phyloP scores from a whole-genome alignment of 2,113 vertebrate genomes.

The Butorides virescens region DNA sequence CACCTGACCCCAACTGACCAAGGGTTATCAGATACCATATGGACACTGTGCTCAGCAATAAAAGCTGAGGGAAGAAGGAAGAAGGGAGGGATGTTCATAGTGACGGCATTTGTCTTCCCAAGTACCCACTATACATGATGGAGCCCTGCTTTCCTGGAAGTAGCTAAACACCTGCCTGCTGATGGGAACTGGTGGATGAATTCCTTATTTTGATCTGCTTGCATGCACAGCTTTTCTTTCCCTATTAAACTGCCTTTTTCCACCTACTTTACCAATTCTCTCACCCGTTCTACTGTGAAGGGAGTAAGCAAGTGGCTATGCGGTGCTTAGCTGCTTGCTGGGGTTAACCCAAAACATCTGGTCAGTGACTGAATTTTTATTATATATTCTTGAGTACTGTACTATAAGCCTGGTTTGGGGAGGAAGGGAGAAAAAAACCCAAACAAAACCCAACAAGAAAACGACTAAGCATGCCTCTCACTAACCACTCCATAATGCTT shows the following conservation, averaged over 20 bases:
- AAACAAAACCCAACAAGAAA: background rate
- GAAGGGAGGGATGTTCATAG: background rate
- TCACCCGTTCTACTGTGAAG: accelerated
- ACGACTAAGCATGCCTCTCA: background rate
- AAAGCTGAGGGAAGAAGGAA: background rate
- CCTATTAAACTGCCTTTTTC: background rate
- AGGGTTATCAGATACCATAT: accelerated
- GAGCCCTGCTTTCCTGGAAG: background rate
- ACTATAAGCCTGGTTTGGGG: background rate
- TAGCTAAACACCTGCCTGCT: background rate
- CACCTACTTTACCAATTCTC: background rate
- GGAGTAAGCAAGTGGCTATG: background rate
- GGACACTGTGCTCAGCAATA: background rate
- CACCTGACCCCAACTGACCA: background rate
- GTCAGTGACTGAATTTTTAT: background rate
- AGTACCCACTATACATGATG: background rate
- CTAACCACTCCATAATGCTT: background rate
- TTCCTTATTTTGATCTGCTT: background rate
- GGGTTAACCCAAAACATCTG: background rate
- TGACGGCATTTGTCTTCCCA: background rate
- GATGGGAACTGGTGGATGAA: background rate
- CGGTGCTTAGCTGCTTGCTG: background rate
- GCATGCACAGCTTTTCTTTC: accelerated
- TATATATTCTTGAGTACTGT: background rate
- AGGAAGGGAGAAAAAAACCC: background rate